Evolutionary conservation across 2,888 invertebrate genomes (phyloP).

Genomic region (Dromius quadrimaculatus): DNA sequence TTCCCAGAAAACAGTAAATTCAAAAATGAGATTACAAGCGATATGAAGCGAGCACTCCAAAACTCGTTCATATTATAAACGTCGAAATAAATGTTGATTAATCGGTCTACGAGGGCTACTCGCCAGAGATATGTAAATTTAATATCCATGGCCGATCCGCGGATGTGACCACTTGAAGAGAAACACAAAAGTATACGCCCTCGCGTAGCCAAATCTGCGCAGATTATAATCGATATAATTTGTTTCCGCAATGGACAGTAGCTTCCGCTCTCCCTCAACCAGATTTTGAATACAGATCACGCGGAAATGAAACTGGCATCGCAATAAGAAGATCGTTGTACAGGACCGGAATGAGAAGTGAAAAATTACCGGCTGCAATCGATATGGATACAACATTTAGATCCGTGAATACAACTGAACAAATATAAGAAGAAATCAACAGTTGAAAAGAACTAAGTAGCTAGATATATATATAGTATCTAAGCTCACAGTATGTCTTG

Average conservation of each 20-base stretch:
- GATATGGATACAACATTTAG: too few relatives aligned
- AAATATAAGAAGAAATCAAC: too few relatives aligned
- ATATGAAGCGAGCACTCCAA: conserved; percentile 24
- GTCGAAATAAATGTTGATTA: conserved; percentile 50
- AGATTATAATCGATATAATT: conserved; percentile 52
- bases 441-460: too few relatives aligned
- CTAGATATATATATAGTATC: too few relatives aligned
- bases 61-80: conserved; percentile 43
- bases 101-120: conserved; percentile 27
- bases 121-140: conserved; percentile 49
- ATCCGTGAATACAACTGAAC: too few relatives aligned
- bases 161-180: conserved; percentile 14
- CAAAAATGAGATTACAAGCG: conserved; percentile 33
- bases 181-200: conserved; percentile 36
- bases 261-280: neutral
- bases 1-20: conserved; percentile 33
- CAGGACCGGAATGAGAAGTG: too few relatives aligned
- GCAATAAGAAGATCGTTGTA: conserved; percentile 33
- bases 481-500: too few relatives aligned
- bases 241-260: conserved; percentile 46
- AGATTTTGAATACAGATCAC: conserved; percentile 41
- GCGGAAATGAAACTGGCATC: conserved; percentile 46
- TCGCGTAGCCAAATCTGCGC: conserved; percentile 36
- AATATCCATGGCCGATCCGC: conserved; percentile 31
- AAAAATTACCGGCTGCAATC: too few relatives aligned